Base-by-base conservation (phyloP, 2,888 invertebrate genomes). In the Leptopterna dolabrata region DNA sequence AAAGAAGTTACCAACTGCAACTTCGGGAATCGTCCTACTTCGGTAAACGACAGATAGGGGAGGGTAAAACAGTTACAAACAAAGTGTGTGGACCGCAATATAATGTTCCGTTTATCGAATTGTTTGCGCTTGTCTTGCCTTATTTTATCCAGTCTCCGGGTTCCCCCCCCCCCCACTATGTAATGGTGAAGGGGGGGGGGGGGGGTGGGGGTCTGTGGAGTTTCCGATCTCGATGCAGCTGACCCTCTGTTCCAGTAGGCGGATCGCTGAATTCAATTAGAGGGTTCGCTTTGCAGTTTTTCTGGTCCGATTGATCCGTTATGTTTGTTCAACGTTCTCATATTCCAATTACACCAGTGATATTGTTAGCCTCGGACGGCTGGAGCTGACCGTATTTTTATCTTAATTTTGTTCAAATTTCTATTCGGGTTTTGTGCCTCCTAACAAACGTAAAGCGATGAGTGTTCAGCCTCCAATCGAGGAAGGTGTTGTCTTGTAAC, bases 1-100 rank as follows among this genome's bases (percentile, higher is more conserved):
- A 78, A 78, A 78, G 78, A 78, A 78, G 45, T 78, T 78, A 45
- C 78, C 78, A 45, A 78, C 36, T 43, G 45, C 43, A 78, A 78
- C 78, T 78, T 78, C 45, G 73, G 73, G 24, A 78, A 78, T 78
- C 78, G 78, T 24, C 45, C 45, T 9, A 76, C 78, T 45, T 45
- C 45, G 41, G 73, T 36, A 27, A 30, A 14, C 6, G 27, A 30
- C 3, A 30, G 30, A 2, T 30, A 36, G 7, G 41, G 45, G 14
- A 19, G 45, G 27, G 27, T 13, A 43, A 45, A 78, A 47, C 30
- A 78, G 78, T 45, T 78, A 14, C 45, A 45, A 78, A 47, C 30
- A 73, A 41, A 73, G 73, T 63, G 63, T 63, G 63, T 63, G 63
- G 63, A 76, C 36, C 76, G 41, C 41, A 76, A 43, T 76, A 76